Conservation (phyloP, 2,888 invertebrate genomes). For the Cheilosia grossa region DNA sequence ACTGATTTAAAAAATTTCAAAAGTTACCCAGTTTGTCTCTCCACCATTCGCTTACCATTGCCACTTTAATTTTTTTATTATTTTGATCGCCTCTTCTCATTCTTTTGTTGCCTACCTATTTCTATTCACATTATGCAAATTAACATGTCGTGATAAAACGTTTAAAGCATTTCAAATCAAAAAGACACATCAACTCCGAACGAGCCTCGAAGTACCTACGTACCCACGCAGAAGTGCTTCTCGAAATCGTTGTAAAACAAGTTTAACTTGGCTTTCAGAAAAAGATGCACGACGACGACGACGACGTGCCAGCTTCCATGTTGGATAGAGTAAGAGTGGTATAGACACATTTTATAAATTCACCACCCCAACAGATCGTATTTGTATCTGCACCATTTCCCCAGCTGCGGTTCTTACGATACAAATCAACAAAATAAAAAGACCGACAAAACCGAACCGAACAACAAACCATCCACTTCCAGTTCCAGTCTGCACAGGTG, state of each 20-base stretch:
- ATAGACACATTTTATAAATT: too few species aligned
- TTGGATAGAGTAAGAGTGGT: too few species aligned
- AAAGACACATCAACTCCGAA: neutral
- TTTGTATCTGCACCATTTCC: conserved; percentile 43
- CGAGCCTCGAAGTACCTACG: conserved; percentile 44
- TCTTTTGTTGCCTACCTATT: conserved; percentile 7
- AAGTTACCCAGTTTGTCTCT: too few species aligned
- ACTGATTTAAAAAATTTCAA: too few species aligned
- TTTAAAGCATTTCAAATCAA: conserved; percentile 28
- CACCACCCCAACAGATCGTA: neutral
- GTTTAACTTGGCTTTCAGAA: conserved; percentile 4
- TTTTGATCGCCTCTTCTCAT: conserved; percentile 3
- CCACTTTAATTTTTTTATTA: conserved; percentile 14
- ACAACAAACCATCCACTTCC: conserved; percentile 12
- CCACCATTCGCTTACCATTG: neutral
- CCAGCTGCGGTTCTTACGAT: conserved; percentile 24
- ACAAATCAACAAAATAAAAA: neutral
- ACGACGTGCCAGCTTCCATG: neutral
- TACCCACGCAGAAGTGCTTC: neutral
- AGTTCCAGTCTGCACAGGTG: conserved; percentile 72
- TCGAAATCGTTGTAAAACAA: conserved; percentile 4
- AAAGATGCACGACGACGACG: too few species aligned
- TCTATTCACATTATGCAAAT: conserved; percentile 35
- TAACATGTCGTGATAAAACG: conserved; percentile 38
- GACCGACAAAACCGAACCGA: neutral